phyloP scores from a whole-genome alignment of 2,797 vertebrate species.

The Chloroceryle inda region DNA sequence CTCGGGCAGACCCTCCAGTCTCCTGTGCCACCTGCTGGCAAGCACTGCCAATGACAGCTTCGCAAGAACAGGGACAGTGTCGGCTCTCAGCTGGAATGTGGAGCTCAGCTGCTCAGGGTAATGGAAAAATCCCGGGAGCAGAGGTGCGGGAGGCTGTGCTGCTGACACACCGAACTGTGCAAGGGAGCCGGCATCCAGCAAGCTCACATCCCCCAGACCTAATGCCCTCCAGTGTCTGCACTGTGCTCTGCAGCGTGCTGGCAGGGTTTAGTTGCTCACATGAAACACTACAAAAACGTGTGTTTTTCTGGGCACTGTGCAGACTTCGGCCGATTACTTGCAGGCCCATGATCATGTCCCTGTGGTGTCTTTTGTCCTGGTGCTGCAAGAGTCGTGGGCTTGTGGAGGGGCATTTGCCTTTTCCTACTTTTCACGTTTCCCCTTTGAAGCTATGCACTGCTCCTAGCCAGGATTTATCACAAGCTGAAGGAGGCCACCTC shows the following conservation, averaged over 20 bases:
- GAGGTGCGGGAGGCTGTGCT: background rate
- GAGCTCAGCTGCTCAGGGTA: background rate
- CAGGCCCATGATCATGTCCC: background rate
- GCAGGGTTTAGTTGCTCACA: background rate
- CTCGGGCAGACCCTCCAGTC: background rate
- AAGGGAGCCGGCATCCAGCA: background rate
- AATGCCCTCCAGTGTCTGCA: fast-evolving
- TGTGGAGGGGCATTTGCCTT: background rate
- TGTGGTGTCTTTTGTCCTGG: background rate
- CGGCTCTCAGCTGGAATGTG: background rate
- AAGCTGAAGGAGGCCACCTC: background rate
- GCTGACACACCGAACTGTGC: background rate
- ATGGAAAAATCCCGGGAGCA: background rate
- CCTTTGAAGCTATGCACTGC: background rate
- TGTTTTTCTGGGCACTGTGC: background rate
- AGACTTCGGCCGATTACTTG: background rate
- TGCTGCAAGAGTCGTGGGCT: background rate
- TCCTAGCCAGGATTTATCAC: background rate
- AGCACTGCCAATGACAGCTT: background rate
- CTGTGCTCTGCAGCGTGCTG: fast-evolving
- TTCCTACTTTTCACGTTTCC: background rate
- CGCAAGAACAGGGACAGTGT: fast-evolving
- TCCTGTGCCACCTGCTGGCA: slow-evolving; percentile 56
- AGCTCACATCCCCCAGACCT: background rate
- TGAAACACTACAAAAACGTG: fast-evolving